Evolutionary conservation across 2,797 vertebrate genomes (phyloP), one percentile per base, ranked within the genome.

Genomic region (Sebastes flavidus): DNA sequence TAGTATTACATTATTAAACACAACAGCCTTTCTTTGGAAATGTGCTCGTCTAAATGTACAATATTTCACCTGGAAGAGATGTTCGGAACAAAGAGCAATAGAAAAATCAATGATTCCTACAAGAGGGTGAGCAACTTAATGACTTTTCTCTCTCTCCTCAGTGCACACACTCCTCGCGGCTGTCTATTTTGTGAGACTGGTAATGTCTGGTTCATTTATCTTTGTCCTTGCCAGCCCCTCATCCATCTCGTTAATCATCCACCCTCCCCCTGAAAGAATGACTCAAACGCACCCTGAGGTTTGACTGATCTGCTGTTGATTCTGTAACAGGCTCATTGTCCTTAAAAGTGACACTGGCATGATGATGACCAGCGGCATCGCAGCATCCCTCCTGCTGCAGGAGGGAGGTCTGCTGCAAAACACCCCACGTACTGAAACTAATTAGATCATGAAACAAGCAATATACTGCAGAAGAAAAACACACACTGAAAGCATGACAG

Each of bases 191-290:
- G 60, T 82, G 66, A 81, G 66, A 71, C 62, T 58, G 73, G 72
- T 78, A 46, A 79, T 80, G 81, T 65, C 66, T 75, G 66, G 2
- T 72, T 73, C 78, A 85, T 88, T 87, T 81, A 84, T 90, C 82
- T 90, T 77, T 60, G 72, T 86, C 87, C 73, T 75, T 61, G 72
- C 70, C 62, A 71, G 59, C 59, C 27, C 70, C 74, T 84, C 78
- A 78, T 81, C 69, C 65, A 77, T 58, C 82, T 89, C 89, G 86
- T 92, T 85, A 86, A 89, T 90, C 89, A 88, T 36, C 68, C 30
- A 18, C 7, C 20, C 8, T 16, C 24, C 4, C n/a, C n/a, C 30
- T 1, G 38, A 79, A 69, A 78, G 65, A 86, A 65, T 38, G 59
- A 75, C 66, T 77, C 59, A 80, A 74, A 91, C 9, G 10, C 75